Percentiles rank a stretch among this genome's conserved stretches.
Evolutionary conservation across 2,888 invertebrate genomes (phyloP).

Genomic region (Gisinianus flammeolus): DNA sequence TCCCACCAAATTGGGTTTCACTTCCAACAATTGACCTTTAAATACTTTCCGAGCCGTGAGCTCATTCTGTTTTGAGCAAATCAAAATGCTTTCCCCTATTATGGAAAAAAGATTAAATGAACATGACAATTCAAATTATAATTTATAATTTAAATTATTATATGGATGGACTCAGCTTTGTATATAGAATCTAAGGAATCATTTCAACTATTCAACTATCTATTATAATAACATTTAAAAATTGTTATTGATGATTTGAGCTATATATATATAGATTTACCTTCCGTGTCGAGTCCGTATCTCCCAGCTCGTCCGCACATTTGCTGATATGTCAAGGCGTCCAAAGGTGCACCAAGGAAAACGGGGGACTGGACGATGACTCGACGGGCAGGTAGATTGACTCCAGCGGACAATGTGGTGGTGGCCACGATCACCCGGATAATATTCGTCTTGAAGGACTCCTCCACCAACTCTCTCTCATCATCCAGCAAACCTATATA

Average conservation of each 20-base stretch:
- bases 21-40: slow-evolving; percentile 61
- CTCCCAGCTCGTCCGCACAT: not conserved
- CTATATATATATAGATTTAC: not conserved
- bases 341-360: not conserved
- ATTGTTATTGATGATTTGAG: too few species aligned
- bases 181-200: too few species aligned
- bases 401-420: not conserved
- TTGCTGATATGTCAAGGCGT: not conserved
- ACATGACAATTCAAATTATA: too few species aligned
- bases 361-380: not conserved
- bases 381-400: not conserved
- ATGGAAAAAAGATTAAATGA: too few species aligned
- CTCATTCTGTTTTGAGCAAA: slow-evolving; percentile 80
- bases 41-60: slow-evolving; percentile 74
- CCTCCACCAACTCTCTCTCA: not conserved
- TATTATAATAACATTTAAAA: too few species aligned
- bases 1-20: slow-evolving; percentile 46
- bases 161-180: too few species aligned
- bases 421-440: not conserved
- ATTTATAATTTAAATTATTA: too few species aligned
- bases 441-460: not conserved
- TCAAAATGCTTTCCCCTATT: slow-evolving; percentile 85
- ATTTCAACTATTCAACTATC: too few species aligned
- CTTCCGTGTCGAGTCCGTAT: not conserved
- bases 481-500: not conserved